A percentile compares a stretch with the other conserved stretches of the same genome.
These are phyloP conservation scores for Microtus pennsylvanicus DNA, from an alignment of 2,113 vertebrate species.

Conservation along the genomic window DNA sequence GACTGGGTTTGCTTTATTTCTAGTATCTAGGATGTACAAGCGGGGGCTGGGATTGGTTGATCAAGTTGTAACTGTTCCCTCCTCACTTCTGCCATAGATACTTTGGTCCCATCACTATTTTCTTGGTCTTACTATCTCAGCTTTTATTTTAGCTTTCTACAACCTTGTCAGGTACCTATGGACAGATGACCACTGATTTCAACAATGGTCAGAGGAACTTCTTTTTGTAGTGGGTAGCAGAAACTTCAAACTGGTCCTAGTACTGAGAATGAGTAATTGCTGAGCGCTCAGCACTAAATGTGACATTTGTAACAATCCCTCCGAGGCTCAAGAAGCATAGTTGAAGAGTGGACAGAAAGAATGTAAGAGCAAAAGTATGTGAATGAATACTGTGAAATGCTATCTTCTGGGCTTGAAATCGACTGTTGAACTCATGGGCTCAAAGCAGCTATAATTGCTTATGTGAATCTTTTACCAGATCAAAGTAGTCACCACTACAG, in stretches of 20 bases:
- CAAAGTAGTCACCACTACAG: not conserved
- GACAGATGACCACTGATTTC: not conserved
- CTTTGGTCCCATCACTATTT: not conserved
- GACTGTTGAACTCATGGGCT: not conserved
- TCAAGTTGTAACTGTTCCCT: not conserved
- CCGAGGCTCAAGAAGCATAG: not conserved
- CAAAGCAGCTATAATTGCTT: not conserved
- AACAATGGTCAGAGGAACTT: too few relatives aligned
- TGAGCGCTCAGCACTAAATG: not conserved
- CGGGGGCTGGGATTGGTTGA: not conserved
- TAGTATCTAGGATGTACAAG: not conserved
- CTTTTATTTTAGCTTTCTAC: not conserved
- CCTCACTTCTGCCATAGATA: not conserved
- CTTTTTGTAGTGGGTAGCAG: not conserved
- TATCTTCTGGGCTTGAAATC: not conserved
- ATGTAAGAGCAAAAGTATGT: too few relatives aligned
- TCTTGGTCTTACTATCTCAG: not conserved
- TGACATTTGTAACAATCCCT: not conserved
- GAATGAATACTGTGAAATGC: not conserved
- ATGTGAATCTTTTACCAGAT: not conserved
- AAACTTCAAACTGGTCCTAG: not conserved
- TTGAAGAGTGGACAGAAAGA: not conserved
- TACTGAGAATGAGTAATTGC: not conserved
- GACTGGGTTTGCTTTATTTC: not conserved
- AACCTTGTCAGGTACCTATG: constrained; percentile 12